Conservation (phyloP, 1,140 invertebrate genomes). For the Drosophila busckii region DNA sequence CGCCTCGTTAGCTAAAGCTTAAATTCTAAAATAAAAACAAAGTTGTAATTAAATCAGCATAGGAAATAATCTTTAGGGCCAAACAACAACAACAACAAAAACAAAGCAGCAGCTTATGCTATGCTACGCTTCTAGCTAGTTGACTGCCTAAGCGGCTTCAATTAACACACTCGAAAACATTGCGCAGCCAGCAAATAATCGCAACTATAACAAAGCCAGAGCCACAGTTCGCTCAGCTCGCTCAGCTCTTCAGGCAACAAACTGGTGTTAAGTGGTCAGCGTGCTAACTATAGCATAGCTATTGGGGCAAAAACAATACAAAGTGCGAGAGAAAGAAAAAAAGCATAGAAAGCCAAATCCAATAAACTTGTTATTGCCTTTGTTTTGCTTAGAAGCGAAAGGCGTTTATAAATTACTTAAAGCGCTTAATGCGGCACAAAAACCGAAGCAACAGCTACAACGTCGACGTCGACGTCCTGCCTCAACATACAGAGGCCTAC, state of each 20-base stretch:
- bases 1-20: no score
- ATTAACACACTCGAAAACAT: constrained; percentile 54
- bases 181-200: constrained; percentile 20
- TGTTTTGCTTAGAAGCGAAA: constrained; percentile 40
- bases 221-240: constrained; percentile 1
- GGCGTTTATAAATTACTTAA: constrained; percentile 77
- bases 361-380: constrained; percentile 67
- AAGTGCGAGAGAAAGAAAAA: background rate
- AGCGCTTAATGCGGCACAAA: constrained; percentile 60
- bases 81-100: no score
- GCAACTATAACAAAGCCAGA: constrained; percentile 22
- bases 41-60: no score
- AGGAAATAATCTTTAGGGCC: no score
- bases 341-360: constrained; percentile 42
- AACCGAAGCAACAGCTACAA: constrained; percentile 12
- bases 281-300: no score
- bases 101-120: background rate
- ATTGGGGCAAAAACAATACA: constrained; percentile 15
- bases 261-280: no score
- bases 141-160: constrained; percentile 59
- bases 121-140: constrained; percentile 13
- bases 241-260: no score
- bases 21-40: no score
- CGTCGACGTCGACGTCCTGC: constrained; percentile 8
- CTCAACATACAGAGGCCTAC: constrained; percentile 24